Evolutionary conservation across 1,140 invertebrate genomes (phyloP).

Genomic region (Zaprionus taronus): DNA sequence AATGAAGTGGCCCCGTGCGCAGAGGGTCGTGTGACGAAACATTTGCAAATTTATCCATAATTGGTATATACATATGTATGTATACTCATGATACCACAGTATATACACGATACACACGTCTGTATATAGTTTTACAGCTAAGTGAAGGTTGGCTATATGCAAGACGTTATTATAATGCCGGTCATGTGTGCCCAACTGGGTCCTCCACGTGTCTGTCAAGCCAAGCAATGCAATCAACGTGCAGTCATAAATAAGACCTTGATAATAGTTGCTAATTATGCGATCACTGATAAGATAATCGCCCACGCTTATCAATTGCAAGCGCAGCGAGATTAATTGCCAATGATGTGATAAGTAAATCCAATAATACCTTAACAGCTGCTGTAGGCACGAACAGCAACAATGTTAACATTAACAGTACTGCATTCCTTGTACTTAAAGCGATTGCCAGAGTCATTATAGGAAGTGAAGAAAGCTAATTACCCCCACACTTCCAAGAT

Average conservation of each 20-base stretch:
- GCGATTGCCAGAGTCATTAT: background rate
- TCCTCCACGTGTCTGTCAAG: constrained; percentile 12
- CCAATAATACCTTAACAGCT: constrained; percentile 8
- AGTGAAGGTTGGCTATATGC: background rate
- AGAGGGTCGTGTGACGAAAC: constrained; percentile 8
- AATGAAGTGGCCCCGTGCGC: background rate
- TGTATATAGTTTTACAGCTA: background rate
- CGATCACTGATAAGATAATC: constrained; percentile 19
- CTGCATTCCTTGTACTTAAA: background rate
- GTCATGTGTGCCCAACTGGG: background rate
- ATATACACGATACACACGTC: background rate
- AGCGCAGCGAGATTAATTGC: constrained; percentile 23
- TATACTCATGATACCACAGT: background rate
- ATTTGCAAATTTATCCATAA: constrained; percentile 5
- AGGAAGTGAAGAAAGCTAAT: background rate
- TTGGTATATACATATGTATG: too few species aligned
- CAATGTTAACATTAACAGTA: background rate
- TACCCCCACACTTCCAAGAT: constrained; percentile 17
- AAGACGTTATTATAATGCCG: background rate
- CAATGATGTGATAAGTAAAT: constrained; percentile 3
- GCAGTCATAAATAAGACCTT: background rate
- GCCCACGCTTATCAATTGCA: constrained; percentile 14
- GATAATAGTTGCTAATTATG: constrained; percentile 15
- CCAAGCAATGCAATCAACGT: background rate
- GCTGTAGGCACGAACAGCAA: background rate